Conservation (phyloP, 2,113 vertebrate species). For the Hiodon tergisus region DNA sequence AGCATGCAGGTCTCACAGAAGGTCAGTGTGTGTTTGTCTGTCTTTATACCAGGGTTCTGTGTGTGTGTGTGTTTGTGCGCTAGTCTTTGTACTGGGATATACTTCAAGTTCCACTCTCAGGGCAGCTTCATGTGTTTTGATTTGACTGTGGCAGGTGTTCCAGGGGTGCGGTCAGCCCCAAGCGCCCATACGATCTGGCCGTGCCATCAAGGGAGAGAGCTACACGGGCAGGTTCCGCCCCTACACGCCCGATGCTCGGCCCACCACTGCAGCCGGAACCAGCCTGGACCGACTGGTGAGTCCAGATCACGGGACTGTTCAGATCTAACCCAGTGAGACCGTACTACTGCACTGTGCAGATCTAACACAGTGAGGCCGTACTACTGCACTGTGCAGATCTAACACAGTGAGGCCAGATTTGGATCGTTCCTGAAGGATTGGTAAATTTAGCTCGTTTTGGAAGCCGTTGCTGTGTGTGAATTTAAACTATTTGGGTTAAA, state of each 20-base stretch:
- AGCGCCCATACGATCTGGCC: slow-evolving; percentile 56
- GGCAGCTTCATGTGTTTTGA: not conserved
- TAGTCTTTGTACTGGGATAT: not conserved
- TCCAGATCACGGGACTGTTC: not conserved
- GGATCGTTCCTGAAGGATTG: too few relatives aligned
- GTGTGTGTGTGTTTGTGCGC: not conserved
- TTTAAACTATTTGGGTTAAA: too few relatives aligned
- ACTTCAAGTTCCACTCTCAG: not conserved
- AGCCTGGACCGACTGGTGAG: slow-evolving; percentile 90
- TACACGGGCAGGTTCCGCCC: slow-evolving; percentile 87
- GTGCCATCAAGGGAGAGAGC: slow-evolving; percentile 70
- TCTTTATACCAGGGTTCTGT: not conserved
- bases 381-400: too few relatives aligned
- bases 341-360: too few relatives aligned
- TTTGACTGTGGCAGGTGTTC: slow-evolving; percentile 71
- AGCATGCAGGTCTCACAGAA: slow-evolving; percentile 95
- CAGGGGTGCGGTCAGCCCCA: slow-evolving; percentile 95
- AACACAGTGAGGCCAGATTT: too few relatives aligned
- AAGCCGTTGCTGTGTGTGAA: too few relatives aligned
- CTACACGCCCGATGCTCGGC: slow-evolving; percentile 81
- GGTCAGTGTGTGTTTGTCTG: slow-evolving; percentile 52
- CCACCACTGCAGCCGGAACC: slow-evolving; percentile 90
- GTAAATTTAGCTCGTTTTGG: too few relatives aligned
- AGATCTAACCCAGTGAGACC: not conserved
- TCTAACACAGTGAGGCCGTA: too few relatives aligned